Evolutionary conservation across 2,113 vertebrate genomes (phyloP).

Genomic region (Gymnarchus niloticus): DNA sequence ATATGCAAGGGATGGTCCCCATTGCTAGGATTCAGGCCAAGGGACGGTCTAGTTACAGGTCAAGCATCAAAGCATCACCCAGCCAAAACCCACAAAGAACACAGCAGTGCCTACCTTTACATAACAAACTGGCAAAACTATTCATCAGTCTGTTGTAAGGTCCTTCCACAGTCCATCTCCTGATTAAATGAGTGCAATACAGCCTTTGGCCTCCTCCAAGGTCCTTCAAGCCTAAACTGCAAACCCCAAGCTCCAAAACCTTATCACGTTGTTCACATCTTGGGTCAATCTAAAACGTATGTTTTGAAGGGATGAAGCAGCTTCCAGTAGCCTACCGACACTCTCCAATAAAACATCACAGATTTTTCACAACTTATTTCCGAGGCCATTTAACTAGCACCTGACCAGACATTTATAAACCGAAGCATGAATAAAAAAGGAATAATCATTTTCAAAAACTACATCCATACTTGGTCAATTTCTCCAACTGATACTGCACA

Average conservation of each 20-base stretch:
- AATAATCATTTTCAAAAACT: neutral
- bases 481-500: neutral
- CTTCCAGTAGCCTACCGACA: neutral
- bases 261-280: neutral
- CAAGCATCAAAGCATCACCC: neutral
- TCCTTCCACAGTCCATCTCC: neutral
- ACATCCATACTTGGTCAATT: neutral
- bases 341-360: neutral
- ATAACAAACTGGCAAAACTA: neutral
- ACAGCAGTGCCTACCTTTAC: neutral
- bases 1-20: neutral
- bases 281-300: slow-evolving; percentile 1
- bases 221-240: neutral
- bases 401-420: neutral
- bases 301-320: neutral
- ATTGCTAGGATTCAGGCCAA: neutral
- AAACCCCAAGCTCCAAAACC: no score
- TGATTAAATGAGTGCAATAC: neutral
- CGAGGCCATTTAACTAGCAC: neutral
- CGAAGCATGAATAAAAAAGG: neutral
- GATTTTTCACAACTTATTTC: slow-evolving; percentile 2
- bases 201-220: neutral
- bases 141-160: neutral
- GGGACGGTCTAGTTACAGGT: neutral
- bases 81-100: neutral